Evolutionary conservation across 2,113 vertebrate species (phyloP), one percentile per base, ranked within the genome.

Genomic region (Ariopsis seemanni): DNA sequence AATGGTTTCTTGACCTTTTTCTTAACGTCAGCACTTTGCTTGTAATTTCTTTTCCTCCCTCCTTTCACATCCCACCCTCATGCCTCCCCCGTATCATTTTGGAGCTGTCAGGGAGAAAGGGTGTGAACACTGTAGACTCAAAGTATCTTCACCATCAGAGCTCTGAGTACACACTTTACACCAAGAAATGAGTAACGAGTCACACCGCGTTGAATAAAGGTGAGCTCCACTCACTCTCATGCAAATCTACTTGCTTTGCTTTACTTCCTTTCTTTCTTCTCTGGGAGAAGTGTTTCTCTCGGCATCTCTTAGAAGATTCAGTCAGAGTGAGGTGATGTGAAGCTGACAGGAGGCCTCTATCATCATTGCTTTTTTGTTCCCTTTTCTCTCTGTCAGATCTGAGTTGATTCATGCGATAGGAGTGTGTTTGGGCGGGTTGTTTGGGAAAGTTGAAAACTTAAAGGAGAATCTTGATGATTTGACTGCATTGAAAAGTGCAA

Each of bases 91-190:
- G 22, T 83, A 53, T 81, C 83, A 82, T 90, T 85, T 90, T 63
- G 53, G 62, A 89, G 42, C 48, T 42, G 14, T 55, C 83, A 79
- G 65, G 52, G n/a, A 20, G 77, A 85, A 62, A 62, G 91, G 91
- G 91, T 91, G 92, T 91, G 88, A 90, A 91, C 87, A 86, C 89
- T 84, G 84, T 91, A 92, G 84, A 89, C 53, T 93, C 91, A 91
- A 92, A 90, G 89, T 90, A 92, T 93, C 72, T 93, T 89, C 91
- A 87, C 91, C 92, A 91, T 92, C 93, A 92, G 89, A 48, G 89
- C 93, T 95, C 93, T 89, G 89, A 93, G 92, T 93, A 91, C 86
- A 92, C 91, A 91, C 93, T 93, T 91, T 91, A 91, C 89, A 93
- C 92, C 93, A 91, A 87, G 89, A 30, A 90, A 94, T 48, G 57